phyloP scores from a whole-genome alignment of 2,113 vertebrate species.

The Procavia capensis region DNA sequence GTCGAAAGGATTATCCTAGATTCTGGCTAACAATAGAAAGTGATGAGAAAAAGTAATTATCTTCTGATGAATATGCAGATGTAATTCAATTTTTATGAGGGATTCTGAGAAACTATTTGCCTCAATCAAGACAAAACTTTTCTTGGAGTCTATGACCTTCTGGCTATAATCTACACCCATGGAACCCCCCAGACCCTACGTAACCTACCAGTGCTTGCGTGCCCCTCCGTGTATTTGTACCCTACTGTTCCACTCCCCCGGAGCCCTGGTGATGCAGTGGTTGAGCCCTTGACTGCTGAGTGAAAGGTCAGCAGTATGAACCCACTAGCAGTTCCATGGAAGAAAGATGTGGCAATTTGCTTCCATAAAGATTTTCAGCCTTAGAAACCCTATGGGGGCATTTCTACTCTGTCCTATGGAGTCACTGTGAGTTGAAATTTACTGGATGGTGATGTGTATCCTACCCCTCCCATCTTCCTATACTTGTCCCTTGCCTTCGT shows the following conservation, averaged over 20 bases:
- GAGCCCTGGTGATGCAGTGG: no score
- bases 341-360: no score
- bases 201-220: not conserved
- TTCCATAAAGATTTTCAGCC: no score
- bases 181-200: not conserved
- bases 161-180: not conserved
- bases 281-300: no score
- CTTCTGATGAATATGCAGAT: not conserved
- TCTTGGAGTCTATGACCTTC: not conserved
- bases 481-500: not conserved
- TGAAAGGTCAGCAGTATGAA: no score
- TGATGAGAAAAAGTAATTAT: conserved; percentile 8
- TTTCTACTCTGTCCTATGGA: no score
- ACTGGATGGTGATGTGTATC: no score
- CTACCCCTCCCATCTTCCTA: not conserved
- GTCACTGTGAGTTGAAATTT: no score
- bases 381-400: no score
- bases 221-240: not conserved
- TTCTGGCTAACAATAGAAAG: not conserved
- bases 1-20: not conserved
- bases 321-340: no score
- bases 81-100: not conserved
- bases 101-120: not conserved
- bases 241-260: not conserved
- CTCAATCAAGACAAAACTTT: not conserved